Conservation (phyloP, 2,797 vertebrate genomes). For the Falco concolor region DNA sequence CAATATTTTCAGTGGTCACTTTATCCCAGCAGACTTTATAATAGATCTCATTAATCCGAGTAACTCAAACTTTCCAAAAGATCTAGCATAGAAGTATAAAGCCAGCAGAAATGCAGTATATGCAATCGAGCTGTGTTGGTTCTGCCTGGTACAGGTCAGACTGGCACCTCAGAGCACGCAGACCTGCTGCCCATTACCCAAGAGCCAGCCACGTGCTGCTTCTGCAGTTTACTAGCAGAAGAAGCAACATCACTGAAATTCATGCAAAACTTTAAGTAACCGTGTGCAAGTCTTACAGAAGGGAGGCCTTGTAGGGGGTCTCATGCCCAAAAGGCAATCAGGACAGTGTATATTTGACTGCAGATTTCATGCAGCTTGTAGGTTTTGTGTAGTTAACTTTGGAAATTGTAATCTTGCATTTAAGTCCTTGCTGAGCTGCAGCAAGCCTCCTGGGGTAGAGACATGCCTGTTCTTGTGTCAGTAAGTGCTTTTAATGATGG, state of each 20-base stretch:
- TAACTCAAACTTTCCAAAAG: background rate
- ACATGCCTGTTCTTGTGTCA: background rate
- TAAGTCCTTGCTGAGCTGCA: background rate
- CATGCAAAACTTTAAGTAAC: background rate
- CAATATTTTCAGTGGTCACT: background rate
- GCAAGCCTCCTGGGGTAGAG: background rate
- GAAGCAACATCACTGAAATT: background rate
- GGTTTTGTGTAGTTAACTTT: background rate
- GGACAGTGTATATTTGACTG: background rate
- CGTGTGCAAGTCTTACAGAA: background rate
- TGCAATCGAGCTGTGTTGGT: background rate
- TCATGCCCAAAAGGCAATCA: fast-evolving
- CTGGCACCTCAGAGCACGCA: background rate
- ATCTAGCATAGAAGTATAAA: background rate
- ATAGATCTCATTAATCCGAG: background rate
- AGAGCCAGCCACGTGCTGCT: fast-evolving
- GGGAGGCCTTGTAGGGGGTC: background rate
- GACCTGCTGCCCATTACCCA: fast-evolving
- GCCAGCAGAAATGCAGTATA: background rate
- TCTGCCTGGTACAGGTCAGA: background rate
- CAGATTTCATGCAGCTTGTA: fast-evolving
- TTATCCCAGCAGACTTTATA: background rate
- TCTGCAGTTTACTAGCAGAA: background rate
- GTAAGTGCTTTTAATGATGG: background rate
- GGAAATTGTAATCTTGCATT: background rate